Evolutionary conservation across 2,113 vertebrate genomes (phyloP), one percentile per base, ranked within the genome.

Genomic region (Nothoprocta perdicaria): DNA sequence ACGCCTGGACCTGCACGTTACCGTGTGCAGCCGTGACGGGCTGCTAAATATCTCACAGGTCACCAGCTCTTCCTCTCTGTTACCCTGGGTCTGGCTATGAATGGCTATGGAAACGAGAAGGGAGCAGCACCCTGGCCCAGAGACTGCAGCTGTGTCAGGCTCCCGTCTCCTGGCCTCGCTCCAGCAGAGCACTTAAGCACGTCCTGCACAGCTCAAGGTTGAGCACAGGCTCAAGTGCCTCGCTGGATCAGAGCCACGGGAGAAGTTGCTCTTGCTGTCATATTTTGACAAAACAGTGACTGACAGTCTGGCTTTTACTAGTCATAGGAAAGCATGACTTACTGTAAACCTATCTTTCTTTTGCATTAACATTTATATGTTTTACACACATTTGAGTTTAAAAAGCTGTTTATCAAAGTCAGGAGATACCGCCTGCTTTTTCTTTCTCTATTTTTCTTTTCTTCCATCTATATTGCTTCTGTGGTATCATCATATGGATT

Each of bases 121-220:
- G 26, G 38, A 43, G 29, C 38, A 31, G 21, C 16, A n/a, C 10
- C 71, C 38, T 8, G 38, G 46, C 6, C 11, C 15, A 38, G 16
- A 22, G 75, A 29, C 6, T 50, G 29, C 6, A 58, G 50, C 55
- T 75, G 33, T 74, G 57, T 46, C 43, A 78, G 73, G 24, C 43
- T 86, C 43, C 69, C 94, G 66, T 13, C 10, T 72, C 91, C 80
- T 93, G 93, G 94, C 83, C 40, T 52, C 0, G 3, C 29, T 90
- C 88, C 93, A 91, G 65, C 61, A 53, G 61, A 80, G 80, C 90
- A 90, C 83, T 95, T 90, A 63, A 46, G 19, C 0, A 0, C 35
- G 43, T 75, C n/a, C 85, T 74, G 46, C 46, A 74, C 60, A 89
- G 27, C 75, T 83, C 38, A 85, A 86, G 85, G 85, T 90, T 89